Conservation (phyloP, 2,113 vertebrate species). For the Neogale vison region DNA sequence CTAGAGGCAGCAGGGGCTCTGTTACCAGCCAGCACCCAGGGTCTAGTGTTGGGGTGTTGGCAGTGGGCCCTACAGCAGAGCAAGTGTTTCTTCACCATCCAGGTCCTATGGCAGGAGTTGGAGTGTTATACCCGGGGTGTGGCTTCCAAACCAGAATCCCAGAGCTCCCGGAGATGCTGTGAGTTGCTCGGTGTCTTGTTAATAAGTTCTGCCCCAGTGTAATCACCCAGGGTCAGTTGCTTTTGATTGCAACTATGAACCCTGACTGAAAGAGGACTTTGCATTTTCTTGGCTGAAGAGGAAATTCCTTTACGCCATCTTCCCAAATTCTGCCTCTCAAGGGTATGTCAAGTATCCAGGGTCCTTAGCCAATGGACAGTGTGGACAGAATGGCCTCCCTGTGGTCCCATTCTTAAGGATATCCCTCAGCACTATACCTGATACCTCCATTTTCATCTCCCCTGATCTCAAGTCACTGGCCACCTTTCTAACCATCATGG, state of each 20-base stretch:
- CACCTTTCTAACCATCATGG: background rate
- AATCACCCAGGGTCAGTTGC: background rate
- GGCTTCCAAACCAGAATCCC: background rate
- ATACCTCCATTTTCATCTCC: background rate
- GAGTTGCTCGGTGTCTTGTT: background rate
- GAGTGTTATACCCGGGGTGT: too few relatives aligned
- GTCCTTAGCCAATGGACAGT: background rate
- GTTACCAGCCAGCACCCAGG: background rate
- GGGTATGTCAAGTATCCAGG: background rate
- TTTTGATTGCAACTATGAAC: background rate
- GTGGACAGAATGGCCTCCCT: background rate
- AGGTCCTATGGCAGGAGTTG: background rate
- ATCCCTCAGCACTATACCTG: background rate
- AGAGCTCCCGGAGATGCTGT: background rate
- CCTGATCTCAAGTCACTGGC: background rate
- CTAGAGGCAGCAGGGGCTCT: background rate
- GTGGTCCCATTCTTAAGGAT: background rate
- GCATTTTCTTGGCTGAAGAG: slow-evolving; percentile 1
- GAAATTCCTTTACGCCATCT: background rate
- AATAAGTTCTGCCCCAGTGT: background rate
- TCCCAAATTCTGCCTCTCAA: background rate
- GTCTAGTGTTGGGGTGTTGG: background rate
- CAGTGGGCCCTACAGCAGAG: background rate
- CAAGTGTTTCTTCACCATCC: background rate
- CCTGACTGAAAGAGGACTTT: background rate